phyloP scores from a whole-genome alignment of 2,113 vertebrate species.

The Barnardius zonarius region DNA sequence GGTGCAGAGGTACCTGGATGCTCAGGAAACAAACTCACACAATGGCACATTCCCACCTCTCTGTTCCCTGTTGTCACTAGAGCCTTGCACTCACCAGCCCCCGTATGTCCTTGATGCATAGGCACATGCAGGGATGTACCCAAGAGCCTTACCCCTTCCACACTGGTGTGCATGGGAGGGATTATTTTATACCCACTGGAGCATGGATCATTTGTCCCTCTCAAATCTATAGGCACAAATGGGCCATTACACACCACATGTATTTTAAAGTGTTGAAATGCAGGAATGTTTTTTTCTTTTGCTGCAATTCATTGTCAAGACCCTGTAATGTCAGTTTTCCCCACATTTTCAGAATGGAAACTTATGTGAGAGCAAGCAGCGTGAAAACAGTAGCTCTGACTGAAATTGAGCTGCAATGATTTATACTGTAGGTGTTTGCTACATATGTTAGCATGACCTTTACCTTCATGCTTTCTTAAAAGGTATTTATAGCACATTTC shows the following conservation, averaged over 20 bases:
- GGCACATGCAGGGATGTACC: neutral
- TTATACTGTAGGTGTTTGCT: neutral
- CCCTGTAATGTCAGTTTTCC: neutral
- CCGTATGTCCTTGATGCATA: rapidly evolving
- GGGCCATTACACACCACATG: rapidly evolving
- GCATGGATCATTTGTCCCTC: neutral
- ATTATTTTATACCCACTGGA: neutral
- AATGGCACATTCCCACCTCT: neutral
- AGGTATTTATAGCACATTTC: neutral
- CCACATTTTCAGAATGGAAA: neutral
- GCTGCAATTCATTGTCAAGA: neutral
- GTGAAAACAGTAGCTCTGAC: neutral
- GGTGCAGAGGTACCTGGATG: neutral
- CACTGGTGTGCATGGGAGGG: rapidly evolving
- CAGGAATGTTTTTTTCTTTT: neutral
- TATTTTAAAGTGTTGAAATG: neutral
- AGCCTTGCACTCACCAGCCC: neutral
- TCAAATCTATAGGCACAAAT: neutral
- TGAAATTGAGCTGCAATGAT: neutral
- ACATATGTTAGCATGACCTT: neutral
- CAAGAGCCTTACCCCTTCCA: neutral
- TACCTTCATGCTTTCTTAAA: neutral
- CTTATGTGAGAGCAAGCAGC: neutral
- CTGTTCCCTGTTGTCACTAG: neutral
- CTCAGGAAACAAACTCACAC: neutral